Evolutionary conservation across 2,113 vertebrate species (phyloP), one percentile per base, ranked within the genome.

Genomic region (Grantiella picta): DNA sequence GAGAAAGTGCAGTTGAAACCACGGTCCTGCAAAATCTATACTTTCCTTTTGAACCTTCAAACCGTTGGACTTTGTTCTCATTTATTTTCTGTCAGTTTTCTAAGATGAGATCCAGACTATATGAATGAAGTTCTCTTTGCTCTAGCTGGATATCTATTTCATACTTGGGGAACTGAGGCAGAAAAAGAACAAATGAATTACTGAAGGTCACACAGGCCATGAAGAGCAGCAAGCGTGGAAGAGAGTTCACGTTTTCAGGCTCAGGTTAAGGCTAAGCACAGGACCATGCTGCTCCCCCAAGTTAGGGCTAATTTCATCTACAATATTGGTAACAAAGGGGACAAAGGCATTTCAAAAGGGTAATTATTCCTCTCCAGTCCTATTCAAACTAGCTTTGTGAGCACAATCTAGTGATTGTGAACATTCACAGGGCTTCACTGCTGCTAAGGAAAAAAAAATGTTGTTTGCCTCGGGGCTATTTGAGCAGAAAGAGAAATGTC

Each of bases 301-400:
- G 33, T 73, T 35, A 70, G 60, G 52, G 64, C 88, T 94, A 94
- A 92, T 96, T 91, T 93, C 11, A 44, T 92, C 68, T 69, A 73
- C 54, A 73, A 59, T 88, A 88, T 68, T 49, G 9, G 28, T 81
- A 92, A 96, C 90, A 94, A 86, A 89, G 10, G 85, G 47, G 79
- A 88, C 76, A 95, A 90, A 96, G 88, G 35, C 44, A 31, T 94
- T 95, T 95, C 90, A 77, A 86, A 95, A 88, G 94, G 59, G 44
- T 80, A 81, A 82, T 94, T 96, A 94, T 90, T 95, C 89, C 82
- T 83, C 79, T 54, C 38, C 86, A 64, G 71, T 60, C 60, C 88
- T 80, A 77, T 90, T 94, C 64, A 94, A 83, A 60, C 68, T 81
- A 53, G 47, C 38, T 92, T 80, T 77, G 59, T 50, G 82, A 95